Conservation (phyloP, 2,113 vertebrate genomes). For the Amphiprion ocellaris region DNA sequence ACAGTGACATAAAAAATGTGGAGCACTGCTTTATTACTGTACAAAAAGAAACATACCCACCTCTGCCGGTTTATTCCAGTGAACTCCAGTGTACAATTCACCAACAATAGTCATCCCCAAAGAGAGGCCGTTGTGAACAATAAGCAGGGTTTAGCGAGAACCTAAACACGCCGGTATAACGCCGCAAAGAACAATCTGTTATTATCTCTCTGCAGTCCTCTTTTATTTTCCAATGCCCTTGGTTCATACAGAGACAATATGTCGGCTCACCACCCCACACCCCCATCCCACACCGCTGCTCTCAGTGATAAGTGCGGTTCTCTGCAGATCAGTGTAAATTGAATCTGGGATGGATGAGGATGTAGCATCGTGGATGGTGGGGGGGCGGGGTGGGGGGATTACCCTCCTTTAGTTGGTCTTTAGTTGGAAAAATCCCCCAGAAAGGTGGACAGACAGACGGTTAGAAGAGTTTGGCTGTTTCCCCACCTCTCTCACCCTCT, state of each 20-base stretch:
- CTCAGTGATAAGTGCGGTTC: constrained; percentile 73
- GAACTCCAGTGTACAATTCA: constrained; percentile 44
- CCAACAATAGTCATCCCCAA: constrained; percentile 47
- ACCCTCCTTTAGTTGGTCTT: constrained; percentile 29
- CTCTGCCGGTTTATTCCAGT: constrained; percentile 53
- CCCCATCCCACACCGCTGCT: constrained; percentile 48
- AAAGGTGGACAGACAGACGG: constrained; percentile 7
- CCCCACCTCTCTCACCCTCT: constrained; percentile 3
- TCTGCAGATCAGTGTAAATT: constrained; percentile 81
- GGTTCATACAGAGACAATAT: constrained; percentile 75
- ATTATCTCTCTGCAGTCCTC: constrained; percentile 63
- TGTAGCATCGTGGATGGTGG: constrained; percentile 46
- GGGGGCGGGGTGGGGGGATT: constrained; percentile 3
- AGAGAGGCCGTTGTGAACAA: constrained; percentile 52
- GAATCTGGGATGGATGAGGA: constrained; percentile 79
- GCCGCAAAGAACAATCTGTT: constrained; percentile 64
- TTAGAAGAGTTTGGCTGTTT: constrained; percentile 25
- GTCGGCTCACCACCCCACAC: constrained; percentile 44
- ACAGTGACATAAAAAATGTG: constrained; percentile 77
- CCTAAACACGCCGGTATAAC: constrained; percentile 57
- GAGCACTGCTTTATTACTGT: constrained; percentile 82
- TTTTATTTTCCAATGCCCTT: constrained; percentile 76
- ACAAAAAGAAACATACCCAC: constrained; percentile 48
- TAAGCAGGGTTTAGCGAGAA: constrained; percentile 63
- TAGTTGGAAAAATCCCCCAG: constrained; percentile 43